Percentiles rank a stretch among this genome's conserved stretches.
phyloP scores from a whole-genome alignment of 2,888 invertebrate species.

The Opisthograptis luteolata region DNA sequence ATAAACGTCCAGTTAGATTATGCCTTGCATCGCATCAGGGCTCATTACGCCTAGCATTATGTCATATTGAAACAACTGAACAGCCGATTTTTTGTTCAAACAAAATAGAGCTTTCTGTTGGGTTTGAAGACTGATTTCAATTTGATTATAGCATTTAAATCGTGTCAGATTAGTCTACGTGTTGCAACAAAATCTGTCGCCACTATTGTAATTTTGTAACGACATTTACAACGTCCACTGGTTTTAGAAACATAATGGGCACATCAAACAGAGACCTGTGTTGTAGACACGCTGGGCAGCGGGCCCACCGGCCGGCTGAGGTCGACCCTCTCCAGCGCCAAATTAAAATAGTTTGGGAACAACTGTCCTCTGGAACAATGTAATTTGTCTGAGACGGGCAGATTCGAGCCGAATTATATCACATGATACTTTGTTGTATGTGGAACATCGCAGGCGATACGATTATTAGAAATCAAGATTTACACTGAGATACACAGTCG shows the following conservation, averaged over 20 bases:
- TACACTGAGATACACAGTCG: no score
- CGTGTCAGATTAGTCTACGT: neutral
- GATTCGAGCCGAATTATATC: slow-evolving; percentile 22
- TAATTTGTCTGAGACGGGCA: slow-evolving; percentile 30
- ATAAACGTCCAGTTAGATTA: no score
- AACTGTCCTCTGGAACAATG: slow-evolving; percentile 12
- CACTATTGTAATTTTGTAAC: no score
- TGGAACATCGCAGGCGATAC: no score
- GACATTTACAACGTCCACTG: neutral
- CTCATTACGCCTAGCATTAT: no score
- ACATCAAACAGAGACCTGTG: neutral
- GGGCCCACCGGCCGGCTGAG: slow-evolving; percentile 13
- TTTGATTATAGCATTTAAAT: neutral
- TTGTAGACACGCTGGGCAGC: neutral
- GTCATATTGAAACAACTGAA: no score
- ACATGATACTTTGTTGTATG: no score
- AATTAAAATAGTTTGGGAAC: slow-evolving; percentile 35
- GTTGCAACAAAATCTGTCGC: neutral
- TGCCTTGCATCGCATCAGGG: no score
- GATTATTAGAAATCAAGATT: no score
- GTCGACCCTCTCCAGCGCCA: slow-evolving; percentile 7
- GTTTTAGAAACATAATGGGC: neutral
- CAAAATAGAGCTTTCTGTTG: no score
- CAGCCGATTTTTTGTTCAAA: no score
- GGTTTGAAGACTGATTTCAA: no score